These are phyloP conservation scores for Scartelaos histophorus DNA, from an alignment of 2,113 vertebrate species.

Conservation along the genomic window DNA sequence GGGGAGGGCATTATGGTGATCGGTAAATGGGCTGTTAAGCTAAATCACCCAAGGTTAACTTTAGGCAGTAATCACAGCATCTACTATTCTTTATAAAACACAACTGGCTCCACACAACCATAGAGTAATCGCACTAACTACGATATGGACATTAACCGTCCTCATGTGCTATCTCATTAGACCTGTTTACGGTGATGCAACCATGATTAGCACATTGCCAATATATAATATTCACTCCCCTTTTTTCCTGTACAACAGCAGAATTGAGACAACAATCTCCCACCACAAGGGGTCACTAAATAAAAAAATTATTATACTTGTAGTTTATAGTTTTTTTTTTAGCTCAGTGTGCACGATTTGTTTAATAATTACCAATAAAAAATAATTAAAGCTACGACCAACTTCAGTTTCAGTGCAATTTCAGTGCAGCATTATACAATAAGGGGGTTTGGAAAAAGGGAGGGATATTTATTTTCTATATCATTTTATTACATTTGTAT, in stretches of 20 bases:
- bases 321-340: too few relatives aligned
- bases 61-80: constrained; percentile 42
- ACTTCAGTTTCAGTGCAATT: constrained; percentile 20
- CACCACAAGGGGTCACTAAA: neutral
- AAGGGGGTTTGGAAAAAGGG: constrained; percentile 31
- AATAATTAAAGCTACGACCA: neutral
- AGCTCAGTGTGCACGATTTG: neutral
- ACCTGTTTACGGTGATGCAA: neutral
- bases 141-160: neutral
- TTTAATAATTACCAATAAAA: neutral
- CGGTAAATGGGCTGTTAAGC: constrained; percentile 77
- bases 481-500: constrained; percentile 63
- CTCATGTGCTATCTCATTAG: neutral
- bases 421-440: constrained; percentile 12
- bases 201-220: neutral
- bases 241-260: too few relatives aligned
- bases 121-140: neutral
- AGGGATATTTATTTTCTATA: constrained; percentile 58
- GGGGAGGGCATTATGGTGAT: constrained; percentile 69
- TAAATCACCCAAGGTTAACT: constrained; percentile 80
- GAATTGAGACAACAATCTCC: neutral
- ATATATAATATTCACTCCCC: too few relatives aligned
- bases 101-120: constrained; percentile 27
- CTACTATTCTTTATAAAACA: constrained; percentile 36
- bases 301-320: neutral